Base-by-base conservation (phyloP, 2,113 vertebrate genomes). In the Bostrychus sinensis region DNA sequence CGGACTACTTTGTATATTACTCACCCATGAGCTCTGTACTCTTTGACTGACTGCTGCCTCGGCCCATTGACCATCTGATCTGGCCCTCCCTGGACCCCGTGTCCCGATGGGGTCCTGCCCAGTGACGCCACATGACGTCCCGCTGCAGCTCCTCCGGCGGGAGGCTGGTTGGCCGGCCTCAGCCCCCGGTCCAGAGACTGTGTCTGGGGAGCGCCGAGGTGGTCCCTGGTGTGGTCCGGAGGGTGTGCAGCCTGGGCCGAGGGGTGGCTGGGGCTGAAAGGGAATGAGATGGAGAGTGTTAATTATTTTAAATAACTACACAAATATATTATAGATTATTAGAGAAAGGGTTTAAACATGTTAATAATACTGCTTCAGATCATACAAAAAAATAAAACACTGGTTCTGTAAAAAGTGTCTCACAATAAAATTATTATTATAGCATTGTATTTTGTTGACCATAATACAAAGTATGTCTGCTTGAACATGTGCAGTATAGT, bases 61-160 rank as follows among this genome's bases (percentile, higher is more conserved):
- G 95, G 95, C n/a, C 95, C 95, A 0, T 96, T 96, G 22, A 95
- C 92, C 5, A 91, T 86, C 0, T 91, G 80, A 55, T 96, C 95
- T 39, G 92, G 77, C 0, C 90, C 89, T 0, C 88, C 84, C 54
- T 75, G 91, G 1, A 84, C 81, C 0, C 48, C 87, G 1, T 94
- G 94, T 19, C 89, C 91, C 16, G 92, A 91, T 39, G 94, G 94
- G 32, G 89, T 85, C 22, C 95, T 86, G 77, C 86, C 94, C 75
- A 95, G 89, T 25, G 95, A 94, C 78, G 93, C 83, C 10, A 12
- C 94, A 56, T 96, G 94, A 6, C 94, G 83, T 39, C 92, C 93
- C 13, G 87, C 28, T 0, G 70, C 0, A 5, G 62, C 94, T 66
- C 48, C 81, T 2, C 60, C 69, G 16, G 64, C 92, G 17, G 54